Conservation (phyloP, 2,113 vertebrate species). For the Callionymus lyra region DNA sequence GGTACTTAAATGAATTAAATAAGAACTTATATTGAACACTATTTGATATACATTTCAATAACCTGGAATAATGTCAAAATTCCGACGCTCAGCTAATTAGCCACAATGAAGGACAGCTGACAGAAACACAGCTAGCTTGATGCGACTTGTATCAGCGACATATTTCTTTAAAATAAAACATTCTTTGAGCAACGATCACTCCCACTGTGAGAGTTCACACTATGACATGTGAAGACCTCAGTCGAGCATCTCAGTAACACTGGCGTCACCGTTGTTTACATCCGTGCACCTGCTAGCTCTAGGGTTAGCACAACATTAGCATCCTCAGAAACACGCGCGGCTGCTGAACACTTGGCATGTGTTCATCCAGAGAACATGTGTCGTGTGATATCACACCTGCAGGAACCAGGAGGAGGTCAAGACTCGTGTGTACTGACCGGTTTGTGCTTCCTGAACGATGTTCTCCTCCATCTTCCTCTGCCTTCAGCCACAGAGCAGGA, state of each 20-base stretch:
- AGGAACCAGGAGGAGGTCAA: not conserved
- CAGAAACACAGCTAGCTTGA: too few species aligned
- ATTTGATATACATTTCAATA: too few species aligned
- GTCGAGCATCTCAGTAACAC: not conserved
- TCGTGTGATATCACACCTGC: not conserved
- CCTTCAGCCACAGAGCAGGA: slow-evolving; percentile 30
- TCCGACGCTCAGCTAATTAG: not conserved
- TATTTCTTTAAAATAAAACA: too few species aligned
- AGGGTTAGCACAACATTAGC: slow-evolving; percentile 22
- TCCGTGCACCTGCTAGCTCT: slow-evolving; percentile 41
- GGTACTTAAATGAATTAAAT: too few species aligned
- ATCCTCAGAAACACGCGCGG: slow-evolving; percentile 11
- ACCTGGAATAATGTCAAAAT: too few species aligned
- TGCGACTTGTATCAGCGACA: too few species aligned
- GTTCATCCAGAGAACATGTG: slow-evolving; percentile 53
- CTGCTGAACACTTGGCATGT: slow-evolving; percentile 7
- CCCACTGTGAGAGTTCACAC: too few species aligned
- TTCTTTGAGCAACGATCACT: too few species aligned
- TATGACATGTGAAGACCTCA: too few species aligned
- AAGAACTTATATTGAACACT: too few species aligned
- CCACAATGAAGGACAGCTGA: not conserved
- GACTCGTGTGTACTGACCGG: slow-evolving; percentile 65
- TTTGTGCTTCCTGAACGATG: slow-evolving; percentile 57
- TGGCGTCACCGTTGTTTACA: slow-evolving; percentile 47
- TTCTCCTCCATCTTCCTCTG: slow-evolving; percentile 72